Percentiles rank a stretch among this genome's conserved stretches.
Evolutionary conservation across 2,888 invertebrate species (phyloP).

Genomic region (Bimastos eiseni): DNA sequence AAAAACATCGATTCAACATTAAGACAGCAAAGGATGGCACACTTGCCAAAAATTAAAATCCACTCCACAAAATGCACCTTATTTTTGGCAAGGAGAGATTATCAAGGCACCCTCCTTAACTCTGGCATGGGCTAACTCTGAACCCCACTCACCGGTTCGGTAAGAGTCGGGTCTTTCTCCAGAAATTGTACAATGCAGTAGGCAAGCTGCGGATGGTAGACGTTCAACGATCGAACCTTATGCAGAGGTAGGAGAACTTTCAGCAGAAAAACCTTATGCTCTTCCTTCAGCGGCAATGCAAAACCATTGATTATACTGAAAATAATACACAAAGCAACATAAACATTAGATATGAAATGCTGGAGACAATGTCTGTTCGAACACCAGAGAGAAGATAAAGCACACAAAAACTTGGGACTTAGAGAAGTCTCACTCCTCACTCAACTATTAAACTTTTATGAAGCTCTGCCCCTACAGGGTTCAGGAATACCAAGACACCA

Average conservation of each 20-base stretch:
- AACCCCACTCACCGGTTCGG: conserved; percentile 77
- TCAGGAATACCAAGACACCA: not conserved
- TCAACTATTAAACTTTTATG: not conserved
- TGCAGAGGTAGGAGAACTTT: conserved; percentile 79
- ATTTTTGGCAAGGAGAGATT: not conserved
- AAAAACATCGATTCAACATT: not conserved
- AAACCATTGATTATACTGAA: conserved; percentile 97
- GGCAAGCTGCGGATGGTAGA: conserved; percentile 98
- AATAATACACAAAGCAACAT: conserved; percentile 36
- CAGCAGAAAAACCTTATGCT: conserved; percentile 98
- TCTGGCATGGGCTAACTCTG: not conserved
- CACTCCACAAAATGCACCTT: not conserved
- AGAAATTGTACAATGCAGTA: conserved; percentile 99
- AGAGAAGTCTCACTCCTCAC: not conserved
- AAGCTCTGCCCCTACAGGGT: not conserved
- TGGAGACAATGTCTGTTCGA: not conserved
- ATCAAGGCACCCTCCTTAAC: not conserved
- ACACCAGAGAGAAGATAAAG: not conserved
- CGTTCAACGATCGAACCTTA: conserved; percentile 80
- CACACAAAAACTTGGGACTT: not conserved
- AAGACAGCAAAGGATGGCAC: not conserved
- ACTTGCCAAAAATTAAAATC: not conserved
- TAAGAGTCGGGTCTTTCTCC: conserved; percentile 96
- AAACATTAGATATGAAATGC: not conserved
- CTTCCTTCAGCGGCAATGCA: conserved; percentile 95